Conservation (phyloP, 1,140 invertebrate genomes). For the Tigriopus japonicus region DNA sequence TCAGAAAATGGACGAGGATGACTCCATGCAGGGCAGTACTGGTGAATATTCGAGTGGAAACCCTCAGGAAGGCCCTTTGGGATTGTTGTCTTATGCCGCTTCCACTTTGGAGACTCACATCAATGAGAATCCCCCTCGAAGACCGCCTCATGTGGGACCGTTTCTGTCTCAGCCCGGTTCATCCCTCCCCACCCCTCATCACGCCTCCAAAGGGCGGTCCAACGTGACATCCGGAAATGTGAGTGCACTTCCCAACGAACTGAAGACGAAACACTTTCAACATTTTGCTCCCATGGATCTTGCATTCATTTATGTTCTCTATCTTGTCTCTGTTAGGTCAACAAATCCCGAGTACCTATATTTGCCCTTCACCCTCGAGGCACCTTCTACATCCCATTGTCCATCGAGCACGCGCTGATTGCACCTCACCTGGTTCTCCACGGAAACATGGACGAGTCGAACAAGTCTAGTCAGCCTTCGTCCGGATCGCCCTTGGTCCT, state of each 20-base stretch:
- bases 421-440: not conserved
- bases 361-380: slow-evolving; percentile 11
- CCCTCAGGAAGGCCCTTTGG: too few species aligned
- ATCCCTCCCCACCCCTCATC: not conserved
- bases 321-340: too few species aligned
- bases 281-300: too few species aligned
- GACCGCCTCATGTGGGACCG: not conserved
- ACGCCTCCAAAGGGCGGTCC: not conserved
- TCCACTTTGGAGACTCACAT: not conserved
- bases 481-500: not conserved
- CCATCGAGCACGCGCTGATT: not conserved
- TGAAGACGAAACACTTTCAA: too few species aligned
- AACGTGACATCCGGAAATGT: not conserved
- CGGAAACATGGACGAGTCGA: not conserved
- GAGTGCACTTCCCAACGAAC: not conserved
- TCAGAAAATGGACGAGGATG: too few species aligned
- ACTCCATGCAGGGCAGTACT: too few species aligned
- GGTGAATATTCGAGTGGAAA: too few species aligned
- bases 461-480: not conserved
- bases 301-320: too few species aligned
- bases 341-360: slow-evolving; percentile 1
- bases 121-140: not conserved
- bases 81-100: too few species aligned
- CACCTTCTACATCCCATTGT: slow-evolving; percentile 5
- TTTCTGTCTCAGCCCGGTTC: not conserved